Conservation (phyloP, 92 coral and sea anemone genomes). For the Porites divaricata region DNA sequence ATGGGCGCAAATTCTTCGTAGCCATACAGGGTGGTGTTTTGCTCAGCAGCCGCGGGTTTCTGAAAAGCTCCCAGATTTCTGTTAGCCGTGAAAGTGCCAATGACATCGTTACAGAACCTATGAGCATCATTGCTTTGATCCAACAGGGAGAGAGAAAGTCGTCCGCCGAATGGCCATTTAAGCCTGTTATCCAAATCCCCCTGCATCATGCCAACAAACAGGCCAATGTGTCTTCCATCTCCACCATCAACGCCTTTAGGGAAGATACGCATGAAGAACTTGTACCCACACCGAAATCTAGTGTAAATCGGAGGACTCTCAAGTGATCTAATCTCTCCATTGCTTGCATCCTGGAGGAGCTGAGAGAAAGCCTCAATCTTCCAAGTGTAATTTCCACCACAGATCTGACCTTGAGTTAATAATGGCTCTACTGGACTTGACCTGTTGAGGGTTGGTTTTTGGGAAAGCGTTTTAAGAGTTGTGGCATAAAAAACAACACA, state of each 20-base stretch:
- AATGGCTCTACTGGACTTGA: no score
- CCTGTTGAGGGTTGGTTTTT: no score
- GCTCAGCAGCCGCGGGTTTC: no score
- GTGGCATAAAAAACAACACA: no score
- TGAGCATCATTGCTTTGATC: constrained; percentile 70
- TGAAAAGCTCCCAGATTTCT: no score
- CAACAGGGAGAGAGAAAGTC: constrained; percentile 72
- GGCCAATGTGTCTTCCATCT: constrained; percentile 62
- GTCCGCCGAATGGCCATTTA: constrained; percentile 83
- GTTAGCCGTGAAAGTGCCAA: background rate
- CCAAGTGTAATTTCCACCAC: constrained; percentile 77
- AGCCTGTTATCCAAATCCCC: constrained; percentile 62
- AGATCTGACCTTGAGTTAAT: constrained; percentile 56
- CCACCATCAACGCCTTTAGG: constrained; percentile 76
- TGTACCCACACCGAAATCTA: constrained; percentile 65
- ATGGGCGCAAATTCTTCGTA: background rate
- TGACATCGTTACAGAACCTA: constrained; percentile 70
- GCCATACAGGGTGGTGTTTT: no score
- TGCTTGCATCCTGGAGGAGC: constrained; percentile 45
- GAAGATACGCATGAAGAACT: constrained; percentile 69
- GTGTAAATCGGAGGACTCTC: constrained; percentile 82
- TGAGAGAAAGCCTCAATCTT: constrained; percentile 63
- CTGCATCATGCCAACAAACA: constrained; percentile 82
- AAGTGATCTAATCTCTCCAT: constrained; percentile 56
- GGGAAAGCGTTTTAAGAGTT: no score